A percentile compares a stretch with the other conserved stretches of the same genome.
Conservation (phyloP, 2,797 vertebrate species). For the Esox masquinongy region DNA sequence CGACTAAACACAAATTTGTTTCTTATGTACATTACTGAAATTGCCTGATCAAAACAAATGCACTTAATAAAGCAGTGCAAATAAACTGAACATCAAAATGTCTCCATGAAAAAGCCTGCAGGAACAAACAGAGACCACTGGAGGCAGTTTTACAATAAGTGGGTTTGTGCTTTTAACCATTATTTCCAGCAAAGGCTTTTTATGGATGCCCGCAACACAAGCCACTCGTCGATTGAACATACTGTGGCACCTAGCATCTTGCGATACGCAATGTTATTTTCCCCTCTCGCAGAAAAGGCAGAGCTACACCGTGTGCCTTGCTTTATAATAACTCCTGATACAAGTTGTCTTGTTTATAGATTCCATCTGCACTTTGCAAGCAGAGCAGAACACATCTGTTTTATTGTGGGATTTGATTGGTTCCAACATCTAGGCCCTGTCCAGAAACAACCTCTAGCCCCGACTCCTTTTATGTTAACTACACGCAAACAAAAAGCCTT, state of each 20-base stretch:
- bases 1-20: neutral
- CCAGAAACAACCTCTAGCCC: neutral
- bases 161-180: slow-evolving; percentile 6
- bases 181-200: slow-evolving; percentile 17
- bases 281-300: neutral
- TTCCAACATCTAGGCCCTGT: neutral
- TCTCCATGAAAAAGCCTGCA: neutral
- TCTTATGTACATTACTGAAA: slow-evolving; percentile 7
- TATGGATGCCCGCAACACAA: slow-evolving; percentile 4
- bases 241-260: neutral
- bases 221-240: slow-evolving; percentile 6
- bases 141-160: slow-evolving; percentile 5
- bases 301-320: neutral
- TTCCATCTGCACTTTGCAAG: slow-evolving; percentile 9
- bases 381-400: neutral
- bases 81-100: slow-evolving; percentile 8
- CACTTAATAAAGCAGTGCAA: slow-evolving; percentile 7
- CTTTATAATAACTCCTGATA: neutral
- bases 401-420: neutral
- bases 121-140: slow-evolving; percentile 12
- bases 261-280: neutral
- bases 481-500: no score
- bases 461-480: no score
- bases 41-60: neutral
- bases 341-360: neutral